Evolutionary conservation across 2,888 invertebrate genomes (phyloP).

Genomic region (Erpobdella octoculata): DNA sequence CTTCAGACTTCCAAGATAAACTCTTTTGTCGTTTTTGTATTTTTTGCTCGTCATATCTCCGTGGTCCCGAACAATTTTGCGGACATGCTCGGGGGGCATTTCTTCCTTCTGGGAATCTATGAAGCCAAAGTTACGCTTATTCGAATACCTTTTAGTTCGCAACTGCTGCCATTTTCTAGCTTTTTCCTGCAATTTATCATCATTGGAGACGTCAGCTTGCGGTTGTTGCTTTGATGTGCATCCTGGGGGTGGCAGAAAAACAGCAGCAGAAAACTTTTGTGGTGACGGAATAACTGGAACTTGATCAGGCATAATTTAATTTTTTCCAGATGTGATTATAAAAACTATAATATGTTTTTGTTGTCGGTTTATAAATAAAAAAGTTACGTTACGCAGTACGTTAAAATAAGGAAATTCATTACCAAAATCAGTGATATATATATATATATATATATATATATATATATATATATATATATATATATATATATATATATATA

Average conservation of each 20-base stretch:
- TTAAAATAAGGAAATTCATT: too few species aligned
- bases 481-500: too few species aligned
- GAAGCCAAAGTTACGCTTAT: constrained; percentile 96
- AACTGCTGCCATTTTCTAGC: constrained; percentile 87
- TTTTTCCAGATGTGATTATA: constrained; percentile 49
- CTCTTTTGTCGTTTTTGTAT: constrained; percentile 95
- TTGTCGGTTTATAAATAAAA: too few species aligned
- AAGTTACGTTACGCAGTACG: too few species aligned
- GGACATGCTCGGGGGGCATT: constrained; percentile 97
- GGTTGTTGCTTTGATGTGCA: constrained; percentile 35
- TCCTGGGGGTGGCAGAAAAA: background rate
- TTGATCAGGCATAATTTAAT: constrained; percentile 47
- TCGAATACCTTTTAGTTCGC: constrained; percentile 94
- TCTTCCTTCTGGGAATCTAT: constrained; percentile 98
- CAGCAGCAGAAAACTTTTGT: constrained; percentile 14
- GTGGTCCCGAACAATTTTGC: constrained; percentile 97
- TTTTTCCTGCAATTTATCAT: constrained; percentile 91
- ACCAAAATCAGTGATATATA: too few species aligned
- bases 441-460: too few species aligned
- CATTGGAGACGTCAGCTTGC: constrained; percentile 71
- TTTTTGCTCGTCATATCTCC: constrained; percentile 99
- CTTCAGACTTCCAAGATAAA: constrained; percentile 90
- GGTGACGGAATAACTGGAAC: constrained; percentile 41
- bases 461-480: too few species aligned
- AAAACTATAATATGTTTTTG: too few species aligned